Evolutionary conservation across 2,113 vertebrate genomes (phyloP), one percentile per base, ranked within the genome.

Genomic region (Sylvilagus bachmani): DNA sequence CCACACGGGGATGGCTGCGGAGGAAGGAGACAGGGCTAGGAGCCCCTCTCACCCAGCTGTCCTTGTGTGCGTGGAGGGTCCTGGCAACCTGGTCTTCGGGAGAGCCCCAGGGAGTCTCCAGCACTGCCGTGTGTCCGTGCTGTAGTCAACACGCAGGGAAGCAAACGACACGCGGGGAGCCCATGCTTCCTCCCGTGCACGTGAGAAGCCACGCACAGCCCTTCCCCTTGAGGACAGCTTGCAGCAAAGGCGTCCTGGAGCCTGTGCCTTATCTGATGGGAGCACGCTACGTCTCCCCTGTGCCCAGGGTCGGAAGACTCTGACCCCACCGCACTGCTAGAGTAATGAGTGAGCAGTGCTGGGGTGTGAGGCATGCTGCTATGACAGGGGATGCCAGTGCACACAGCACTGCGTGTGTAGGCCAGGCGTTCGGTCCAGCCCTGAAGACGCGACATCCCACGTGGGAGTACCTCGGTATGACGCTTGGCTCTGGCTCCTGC

Each of bases 1-100:
- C 2, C 0, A 66, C 4, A 3, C 13, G 5, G 9, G 2, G 44
- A 16, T 1, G 5, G 14, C 53, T 58, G 2, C 10, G 0, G 24
- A 29, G 49, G 1, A 9, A 38, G 44, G 36, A 13, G 44, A 33
- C 10, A 2, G 49, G 33, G 2, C 58, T n/a, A 21, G 11, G 7
- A 5, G 44, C 27, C n/a, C 13, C 17, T 24, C 8, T 7, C 22
- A 3, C 27, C 25, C 12, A 10, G n/a, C 4, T 5, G 7, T 0
- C 1, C 38, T 9, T 1, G n/a, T 31, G n/a, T 70, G 27, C 1
- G 1, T 16, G 22, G 0, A 0, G 31, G 70, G 29, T 61, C 67
- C 77, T 17, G n/a, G 19, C 29, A 36, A 25, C 19, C 71, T 4
- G 2, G 17, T 17, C 33, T 31, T 64, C 66, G 17, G 25, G 14